Base-by-base conservation (phyloP, 2,797 vertebrate genomes). In the Girardinus metallicus region DNA sequence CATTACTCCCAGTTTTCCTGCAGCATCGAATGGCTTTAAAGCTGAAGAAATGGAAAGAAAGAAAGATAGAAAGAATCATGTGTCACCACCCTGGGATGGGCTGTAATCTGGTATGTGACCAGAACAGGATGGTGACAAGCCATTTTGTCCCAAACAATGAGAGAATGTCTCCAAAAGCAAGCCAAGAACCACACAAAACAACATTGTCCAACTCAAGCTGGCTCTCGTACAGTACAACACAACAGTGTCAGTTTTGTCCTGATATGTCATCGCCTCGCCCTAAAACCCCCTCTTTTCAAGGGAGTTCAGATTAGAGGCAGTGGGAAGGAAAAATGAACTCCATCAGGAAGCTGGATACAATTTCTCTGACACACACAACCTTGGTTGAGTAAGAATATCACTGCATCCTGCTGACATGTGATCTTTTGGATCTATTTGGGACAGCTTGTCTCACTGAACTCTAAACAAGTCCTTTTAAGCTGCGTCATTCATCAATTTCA, bases 321-420 rank as follows among this genome's bases (percentile, higher is more conserved):
- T 51, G 86, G 88, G 89, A 90, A 94, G 94, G 68, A 95, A 95
- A 95, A 95, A 95, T 92, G 93, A 96, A 95, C 95, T 94, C 94
- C 89, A 90, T 93, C 95, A 95, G 95, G 94, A 95, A 91, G 95
- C 92, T 94, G 94, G 93, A 95, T 96, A 95, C 88, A 90, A 94
- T 96, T 96, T 96, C 96, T 95, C 93, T 95, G 95, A 95, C 95
- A 94, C 93, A 92, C 92, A 92, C 94, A 95, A 96, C 95, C 92
- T 95, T 95, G 90, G 90, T 93, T 89, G 93, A 91, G 94, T 92
- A 93, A 95, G 95, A 95, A 94, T 93, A 96, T 96, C 93, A 93
- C 93, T 90, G 93, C 94, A 94, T 96, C 94, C 94, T 95, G 95
- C 91, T 91, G 95, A 96, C 93, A 96, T 93, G 93, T 91, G 95